Evolutionary conservation across 2,888 invertebrate species (phyloP), one percentile per base, ranked within the genome.

Genomic region (Melolontha melolontha): DNA sequence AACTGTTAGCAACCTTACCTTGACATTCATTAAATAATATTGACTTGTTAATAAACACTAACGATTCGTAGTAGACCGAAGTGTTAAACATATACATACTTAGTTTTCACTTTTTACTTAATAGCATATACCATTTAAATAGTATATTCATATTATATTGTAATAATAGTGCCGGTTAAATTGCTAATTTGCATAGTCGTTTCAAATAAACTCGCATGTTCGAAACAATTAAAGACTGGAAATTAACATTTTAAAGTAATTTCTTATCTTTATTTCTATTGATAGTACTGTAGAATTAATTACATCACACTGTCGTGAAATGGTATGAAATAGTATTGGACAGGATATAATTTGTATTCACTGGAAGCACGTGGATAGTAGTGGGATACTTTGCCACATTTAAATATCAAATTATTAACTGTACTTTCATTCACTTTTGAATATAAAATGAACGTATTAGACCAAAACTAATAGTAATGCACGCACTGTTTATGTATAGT

Each of bases 341-440:
- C 42, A 44, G 17, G 22, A 55, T 42, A n/a, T 42, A 57, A 42
- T 57, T 57, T 12, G 57, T 57, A 57, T 57, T 57, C 57, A 42
- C 12, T 42, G 22, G 42, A 29, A 42, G 27, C 22, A 42, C 27
- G 57, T 57, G 22, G 57, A 41, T 57, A 57, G 57, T 27, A 22
- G 27, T 10, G 22, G 27, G 41, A 42, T 57, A 17, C 42, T 16
- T 41, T n/a, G 42, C 12, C 27, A 27, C 42, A 57, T 57, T 57
- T 57, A 57, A 39, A 57, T 57, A 42, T 57, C 57, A 42, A 57
- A 57, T 42, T 42, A 52, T 14, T 57, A 57, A 42, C 57, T 42
- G 57, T 57, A 42, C 44, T 42, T 57, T 42, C 27, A 57, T 22
- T 42, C 57, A 57, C 42, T 57, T 42, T 42, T 27, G 57, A 57